Evolutionary conservation across 2,797 vertebrate genomes (phyloP).

Genomic region (Mus spretus): DNA sequence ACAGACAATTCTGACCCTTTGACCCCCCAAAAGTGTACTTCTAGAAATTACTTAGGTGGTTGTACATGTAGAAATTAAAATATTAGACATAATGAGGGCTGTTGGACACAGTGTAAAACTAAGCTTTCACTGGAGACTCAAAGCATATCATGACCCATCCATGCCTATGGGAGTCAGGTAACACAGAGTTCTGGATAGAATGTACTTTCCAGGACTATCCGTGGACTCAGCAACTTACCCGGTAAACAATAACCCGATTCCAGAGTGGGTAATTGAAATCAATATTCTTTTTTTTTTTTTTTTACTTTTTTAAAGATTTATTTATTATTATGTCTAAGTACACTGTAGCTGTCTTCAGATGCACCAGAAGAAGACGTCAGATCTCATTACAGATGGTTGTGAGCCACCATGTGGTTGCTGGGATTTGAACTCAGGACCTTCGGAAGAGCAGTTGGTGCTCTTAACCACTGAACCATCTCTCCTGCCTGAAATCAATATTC

Average conservation of each 20-base stretch:
- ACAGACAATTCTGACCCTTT: not conserved
- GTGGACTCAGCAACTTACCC: not conserved
- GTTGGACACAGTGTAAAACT: not conserved
- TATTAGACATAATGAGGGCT: not conserved
- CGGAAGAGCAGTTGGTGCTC: no score
- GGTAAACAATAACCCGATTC: not conserved
- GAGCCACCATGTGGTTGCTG: no score
- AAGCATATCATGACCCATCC: no score
- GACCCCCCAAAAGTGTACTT: not conserved
- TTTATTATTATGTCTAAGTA: no score
- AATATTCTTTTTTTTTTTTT: not conserved
- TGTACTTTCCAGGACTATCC: not conserved
- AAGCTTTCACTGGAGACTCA: not conserved
- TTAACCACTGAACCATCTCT: no score
- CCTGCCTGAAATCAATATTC: not conserved
- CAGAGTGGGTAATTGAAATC: conserved; percentile 6
- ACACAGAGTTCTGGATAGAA: not conserved
- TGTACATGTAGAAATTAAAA: not conserved
- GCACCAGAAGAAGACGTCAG: no score
- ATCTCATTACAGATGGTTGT: no score
- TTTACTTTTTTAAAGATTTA: no score
- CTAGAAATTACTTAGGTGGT: not conserved
- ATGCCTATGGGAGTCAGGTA: not conserved
- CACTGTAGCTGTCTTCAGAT: no score
- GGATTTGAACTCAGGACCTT: no score